Base-by-base conservation (phyloP, 2,888 invertebrate genomes). In the Drosophila quinaria region DNA sequence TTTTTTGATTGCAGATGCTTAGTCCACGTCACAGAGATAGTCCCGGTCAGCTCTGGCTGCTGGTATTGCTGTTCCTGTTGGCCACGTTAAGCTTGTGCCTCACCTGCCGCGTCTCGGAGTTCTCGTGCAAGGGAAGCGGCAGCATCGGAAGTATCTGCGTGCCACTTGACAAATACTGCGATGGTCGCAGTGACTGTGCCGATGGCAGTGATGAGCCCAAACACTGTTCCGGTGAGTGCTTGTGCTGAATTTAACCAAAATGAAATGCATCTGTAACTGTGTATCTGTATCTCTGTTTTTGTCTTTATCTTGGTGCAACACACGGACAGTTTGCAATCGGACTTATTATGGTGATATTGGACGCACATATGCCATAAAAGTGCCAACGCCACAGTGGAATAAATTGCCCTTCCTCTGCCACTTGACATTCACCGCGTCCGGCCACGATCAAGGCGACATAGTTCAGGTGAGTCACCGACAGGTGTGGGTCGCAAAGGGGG, bases 321-420 rank as follows among this genome's bases (percentile, higher is more conserved):
- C 19, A 17, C 10, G 35, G 42, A 62, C 86, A 95, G 96, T 95
- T 76, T 98, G 98, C 94, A 98, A 98, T 94, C 95, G 97, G 90
- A 98, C 98, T 56, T 97, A 97, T 93, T 97, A 97, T 93, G 98
- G 97, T 11, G 96, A 96, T 90, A 95, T 96, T 81, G 97, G 97
- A 81, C 95, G 95, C 90, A 97, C 96, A 56, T 97, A 97, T 94
- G 95, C 96, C 88, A 94, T 98, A 92, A 95, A 95, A 83, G 95
- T 97, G 90, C 95, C 95, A 83, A 95, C 95, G 84, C 95, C 96
- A 56, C 93, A 94, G 78, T 95, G 95, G 92, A 95, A 95, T 88
- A 95, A 96, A 83, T 94, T 97, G 89, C 97, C 97, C 37, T 97
- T 97, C 93, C 94, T 97, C 74, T 98, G 98, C 93, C 97, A 97